Evolutionary conservation across 2,888 invertebrate species (phyloP).

Genomic region (Calameuta filiformis): DNA sequence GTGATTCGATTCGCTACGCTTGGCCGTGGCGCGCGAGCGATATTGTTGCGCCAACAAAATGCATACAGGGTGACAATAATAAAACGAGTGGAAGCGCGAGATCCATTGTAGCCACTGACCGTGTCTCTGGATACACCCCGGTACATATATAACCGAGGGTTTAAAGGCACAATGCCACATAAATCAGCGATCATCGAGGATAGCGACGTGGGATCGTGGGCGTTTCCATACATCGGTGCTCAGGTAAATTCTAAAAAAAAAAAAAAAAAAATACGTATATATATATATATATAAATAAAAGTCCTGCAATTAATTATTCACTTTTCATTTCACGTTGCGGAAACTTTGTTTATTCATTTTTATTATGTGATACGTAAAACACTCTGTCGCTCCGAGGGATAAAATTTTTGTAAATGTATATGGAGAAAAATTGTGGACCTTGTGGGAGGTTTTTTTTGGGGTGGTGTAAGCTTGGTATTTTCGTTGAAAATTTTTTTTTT

Average conservation of each 20-base stretch:
- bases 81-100: slow-evolving; percentile 21
- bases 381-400: background rate
- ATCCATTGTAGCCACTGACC: slow-evolving; percentile 7
- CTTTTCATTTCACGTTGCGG: background rate
- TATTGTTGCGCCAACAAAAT: slow-evolving; percentile 48
- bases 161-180: slow-evolving; percentile 46
- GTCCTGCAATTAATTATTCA: background rate
- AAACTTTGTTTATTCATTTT: background rate
- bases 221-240: slow-evolving; percentile 12
- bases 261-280: background rate
- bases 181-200: slow-evolving; percentile 45
- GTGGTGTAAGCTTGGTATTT: background rate
- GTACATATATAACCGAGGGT: slow-evolving; percentile 38
- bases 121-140: background rate
- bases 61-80: slow-evolving; percentile 23
- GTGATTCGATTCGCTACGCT: slow-evolving; percentile 9
- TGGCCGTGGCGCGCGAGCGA: background rate
- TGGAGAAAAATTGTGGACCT: too few relatives aligned
- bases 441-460: too few relatives aligned
- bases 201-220: slow-evolving; percentile 5
- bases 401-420: background rate
- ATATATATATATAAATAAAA: background rate
- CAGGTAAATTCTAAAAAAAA: slow-evolving; percentile 1
- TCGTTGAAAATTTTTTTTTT: background rate
- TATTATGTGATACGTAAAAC: background rate